Conservation (phyloP, 1,140 invertebrate species). For the Melipona quadrifasciata region DNA sequence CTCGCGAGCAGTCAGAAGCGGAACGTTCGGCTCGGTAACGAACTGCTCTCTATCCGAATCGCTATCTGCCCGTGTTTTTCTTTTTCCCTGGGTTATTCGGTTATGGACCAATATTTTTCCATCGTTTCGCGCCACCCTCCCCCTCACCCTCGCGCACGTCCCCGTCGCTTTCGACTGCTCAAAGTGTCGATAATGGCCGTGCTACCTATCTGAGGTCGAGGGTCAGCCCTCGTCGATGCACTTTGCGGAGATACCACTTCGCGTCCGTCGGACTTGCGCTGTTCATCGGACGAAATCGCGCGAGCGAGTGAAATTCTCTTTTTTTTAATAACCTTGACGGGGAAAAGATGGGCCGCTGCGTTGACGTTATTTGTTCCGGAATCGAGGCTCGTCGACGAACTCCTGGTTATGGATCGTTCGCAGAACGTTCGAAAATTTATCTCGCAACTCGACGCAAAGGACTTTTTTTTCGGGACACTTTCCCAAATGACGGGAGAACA, state of each 20-base stretch:
- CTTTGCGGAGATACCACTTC: slow-evolving; percentile 35
- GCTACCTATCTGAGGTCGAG: slow-evolving; percentile 63
- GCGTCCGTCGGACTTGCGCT: background rate
- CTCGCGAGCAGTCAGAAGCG: background rate
- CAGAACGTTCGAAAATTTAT: no score
- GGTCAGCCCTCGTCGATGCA: slow-evolving; percentile 63
- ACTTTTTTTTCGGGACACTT: no score
- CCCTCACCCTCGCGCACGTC: background rate
- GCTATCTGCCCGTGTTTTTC: slow-evolving; percentile 23
- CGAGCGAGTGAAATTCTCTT: slow-evolving; percentile 5
- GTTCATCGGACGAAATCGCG: slow-evolving; percentile 18
- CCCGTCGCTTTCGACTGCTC: slow-evolving; percentile 24
- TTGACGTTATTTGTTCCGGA: background rate
- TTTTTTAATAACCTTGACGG: background rate
- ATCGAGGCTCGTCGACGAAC: background rate
- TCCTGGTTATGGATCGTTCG: no score
- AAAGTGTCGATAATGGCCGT: slow-evolving; percentile 52
- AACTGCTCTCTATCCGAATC: slow-evolving; percentile 34
- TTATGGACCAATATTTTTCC: slow-evolving; percentile 45
- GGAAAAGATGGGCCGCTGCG: background rate
- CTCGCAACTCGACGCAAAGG: no score
- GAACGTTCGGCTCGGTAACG: slow-evolving; percentile 26
- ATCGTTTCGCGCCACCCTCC: slow-evolving; percentile 14
- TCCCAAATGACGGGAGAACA: no score
- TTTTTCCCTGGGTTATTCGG: slow-evolving; percentile 45